Evolutionary conservation across 2,888 invertebrate species (phyloP), one percentile per base, ranked within the genome.

Genomic region (Synanthedon tipuliformis): DNA sequence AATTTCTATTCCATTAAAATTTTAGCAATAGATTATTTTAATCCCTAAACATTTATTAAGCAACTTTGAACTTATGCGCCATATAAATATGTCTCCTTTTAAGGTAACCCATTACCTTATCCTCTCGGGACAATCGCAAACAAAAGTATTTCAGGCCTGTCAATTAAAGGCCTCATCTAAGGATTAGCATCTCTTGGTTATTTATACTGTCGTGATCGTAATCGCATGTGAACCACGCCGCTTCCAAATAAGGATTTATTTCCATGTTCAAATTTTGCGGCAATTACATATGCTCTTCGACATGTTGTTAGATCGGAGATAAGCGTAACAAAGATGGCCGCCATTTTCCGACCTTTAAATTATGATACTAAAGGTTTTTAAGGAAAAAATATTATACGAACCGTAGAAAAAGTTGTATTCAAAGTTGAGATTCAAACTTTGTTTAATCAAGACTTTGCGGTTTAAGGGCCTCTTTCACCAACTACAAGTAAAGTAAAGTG

Each of bases 131-230:
- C 56, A 52, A 41, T 53, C 56, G 56, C 53, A 56, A 50, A 55
- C 54, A 57, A 65, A 73, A 69, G 68, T 74, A 71, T 70, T 74
- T 76, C 75, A 66, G 68, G 13, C 56, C 76, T 78, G 80, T 80
- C 80, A 80, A 80, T 80, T 80, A 80, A 71, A 55, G 63, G 59
- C 62, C 59, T 59, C 45, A 45, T 45, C 62, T 66, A 59, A 57
- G 72, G 77, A 75, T 78, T 71, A 77, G 64, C 71, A 74, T 78
- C 77, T 64, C 55, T 45, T 3, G 57, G 66, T 67, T 70, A 71
- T 68, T 66, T 69, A 72, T 69, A 45, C 34, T 45, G 45, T 45
- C n/a, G 15, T 13, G 45, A 45, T 45, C 45, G 13, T 45, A 45
- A 34, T 45, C 45, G n/a, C 45, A 45, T 45, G 45, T 45, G 45